These are phyloP conservation scores for Cheilinus undulatus DNA, from an alignment of 2,113 vertebrate species.

Conservation along the genomic window DNA sequence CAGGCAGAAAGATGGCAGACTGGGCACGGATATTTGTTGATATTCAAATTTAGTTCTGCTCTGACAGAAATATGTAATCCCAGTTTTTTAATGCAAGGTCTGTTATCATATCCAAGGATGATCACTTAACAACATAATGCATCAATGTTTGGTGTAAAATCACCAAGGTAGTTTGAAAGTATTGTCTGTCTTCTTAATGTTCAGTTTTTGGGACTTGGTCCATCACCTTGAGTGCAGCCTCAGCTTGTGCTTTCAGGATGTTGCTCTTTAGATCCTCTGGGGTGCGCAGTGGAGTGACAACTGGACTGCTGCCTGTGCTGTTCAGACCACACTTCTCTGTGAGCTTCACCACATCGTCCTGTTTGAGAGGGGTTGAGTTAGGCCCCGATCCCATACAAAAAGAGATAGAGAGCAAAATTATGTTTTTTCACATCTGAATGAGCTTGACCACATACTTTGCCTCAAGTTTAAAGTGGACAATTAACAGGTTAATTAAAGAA, in stretches of 20 bases:
- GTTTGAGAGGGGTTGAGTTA: neutral
- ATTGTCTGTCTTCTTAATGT: neutral
- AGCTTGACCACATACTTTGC: neutral
- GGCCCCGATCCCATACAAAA: neutral
- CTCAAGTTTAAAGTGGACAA: neutral
- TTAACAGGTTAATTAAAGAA: no score
- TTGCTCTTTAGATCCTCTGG: conserved; percentile 94
- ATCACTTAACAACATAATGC: neutral
- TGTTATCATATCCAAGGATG: neutral
- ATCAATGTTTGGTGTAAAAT: neutral
- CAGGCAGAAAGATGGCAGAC: neutral
- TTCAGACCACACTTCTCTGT: conserved; percentile 90
- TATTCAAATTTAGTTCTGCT: neutral
- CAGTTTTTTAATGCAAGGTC: neutral
- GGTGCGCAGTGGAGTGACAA: conserved; percentile 68
- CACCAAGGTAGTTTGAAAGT: no score
- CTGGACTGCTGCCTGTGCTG: conserved; percentile 86
- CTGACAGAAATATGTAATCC: neutral
- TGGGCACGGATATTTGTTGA: neutral
- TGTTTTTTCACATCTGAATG: neutral
- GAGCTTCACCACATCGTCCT: conserved; percentile 92
- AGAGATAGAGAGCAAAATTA: no score
- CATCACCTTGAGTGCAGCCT: conserved; percentile 88
- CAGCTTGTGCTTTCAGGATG: conserved; percentile 92
- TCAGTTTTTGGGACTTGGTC: neutral